A percentile compares a stretch with the other conserved stretches of the same genome.
Conservation (phyloP, 1,140 invertebrate genomes). For the Bombus turneri region DNA sequence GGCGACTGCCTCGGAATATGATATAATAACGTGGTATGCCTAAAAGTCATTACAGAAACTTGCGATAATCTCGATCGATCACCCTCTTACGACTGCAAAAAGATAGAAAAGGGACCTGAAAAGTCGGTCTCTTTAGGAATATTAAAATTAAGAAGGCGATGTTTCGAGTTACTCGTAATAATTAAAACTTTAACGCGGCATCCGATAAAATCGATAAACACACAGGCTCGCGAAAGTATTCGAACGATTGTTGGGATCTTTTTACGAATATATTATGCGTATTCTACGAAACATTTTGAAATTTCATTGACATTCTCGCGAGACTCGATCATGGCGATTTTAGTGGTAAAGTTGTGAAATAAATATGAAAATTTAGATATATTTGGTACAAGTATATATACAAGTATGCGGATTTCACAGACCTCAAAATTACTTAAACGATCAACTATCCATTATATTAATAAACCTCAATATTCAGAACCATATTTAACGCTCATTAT, state of each 20-base stretch:
- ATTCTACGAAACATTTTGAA: not conserved
- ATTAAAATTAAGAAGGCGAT: not conserved
- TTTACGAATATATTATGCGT: not conserved
- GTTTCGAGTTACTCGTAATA: not conserved
- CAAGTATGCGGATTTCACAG: too few species aligned
- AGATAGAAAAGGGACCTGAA: not conserved
- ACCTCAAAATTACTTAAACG: not conserved
- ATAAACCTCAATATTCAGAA: too few species aligned
- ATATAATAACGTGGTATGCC: conserved; percentile 41
- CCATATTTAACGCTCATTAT: not conserved
- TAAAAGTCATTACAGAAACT: conserved; percentile 27
- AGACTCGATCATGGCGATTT: not conserved
- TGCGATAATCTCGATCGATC: not conserved
- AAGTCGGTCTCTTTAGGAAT: not conserved
- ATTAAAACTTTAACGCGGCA: not conserved
- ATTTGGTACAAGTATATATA: not conserved
- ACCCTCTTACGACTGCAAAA: not conserved
- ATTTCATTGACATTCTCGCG: not conserved
- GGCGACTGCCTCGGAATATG: not conserved
- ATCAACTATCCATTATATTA: too few species aligned
- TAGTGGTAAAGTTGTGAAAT: not conserved
- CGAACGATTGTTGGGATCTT: too few species aligned
- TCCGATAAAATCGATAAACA: not conserved
- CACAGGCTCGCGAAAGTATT: not conserved
- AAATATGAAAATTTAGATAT: not conserved